Percentiles rank a stretch among this genome's conserved stretches.
phyloP scores from a whole-genome alignment of 2,113 vertebrate genomes.

The Mesoclemmys tuberculata region DNA sequence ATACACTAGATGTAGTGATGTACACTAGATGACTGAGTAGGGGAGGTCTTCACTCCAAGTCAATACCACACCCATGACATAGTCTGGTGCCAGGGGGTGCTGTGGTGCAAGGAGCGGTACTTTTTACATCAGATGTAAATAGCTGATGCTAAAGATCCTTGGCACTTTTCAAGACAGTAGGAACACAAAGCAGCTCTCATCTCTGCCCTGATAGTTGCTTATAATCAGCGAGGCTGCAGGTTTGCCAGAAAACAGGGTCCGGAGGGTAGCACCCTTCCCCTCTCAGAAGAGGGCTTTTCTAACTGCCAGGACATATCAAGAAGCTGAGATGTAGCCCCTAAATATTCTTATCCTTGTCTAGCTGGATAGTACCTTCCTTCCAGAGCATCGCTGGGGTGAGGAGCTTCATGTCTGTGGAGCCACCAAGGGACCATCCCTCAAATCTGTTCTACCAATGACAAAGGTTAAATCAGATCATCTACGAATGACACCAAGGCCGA shows the following conservation, averaged over 20 bases:
- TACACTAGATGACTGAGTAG: not conserved
- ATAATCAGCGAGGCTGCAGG: not conserved
- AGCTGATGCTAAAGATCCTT: not conserved
- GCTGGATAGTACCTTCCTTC: not conserved
- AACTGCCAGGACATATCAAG: not conserved
- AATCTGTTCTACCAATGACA: not conserved
- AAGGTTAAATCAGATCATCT: not conserved
- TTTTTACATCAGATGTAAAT: not conserved
- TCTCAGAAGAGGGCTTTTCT: constrained; percentile 17
- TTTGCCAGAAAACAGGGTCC: constrained; percentile 42
- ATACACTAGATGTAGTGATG: not conserved
- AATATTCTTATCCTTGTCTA: not conserved
- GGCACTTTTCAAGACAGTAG: not conserved
- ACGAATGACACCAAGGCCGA: not conserved
- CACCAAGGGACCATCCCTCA: not conserved
- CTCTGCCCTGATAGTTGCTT: constrained; percentile 1
- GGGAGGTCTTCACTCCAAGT: not conserved
- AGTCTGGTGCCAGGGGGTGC: not conserved
- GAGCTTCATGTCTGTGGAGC: not conserved
- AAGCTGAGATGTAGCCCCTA: not conserved
- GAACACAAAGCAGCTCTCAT: not conserved
- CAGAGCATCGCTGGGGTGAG: not conserved
- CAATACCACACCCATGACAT: not conserved
- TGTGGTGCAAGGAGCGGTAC: not conserved
- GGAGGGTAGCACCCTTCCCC: not conserved